Base-by-base conservation (phyloP, 2,113 vertebrate species). In the Lutjanus erythropterus region DNA sequence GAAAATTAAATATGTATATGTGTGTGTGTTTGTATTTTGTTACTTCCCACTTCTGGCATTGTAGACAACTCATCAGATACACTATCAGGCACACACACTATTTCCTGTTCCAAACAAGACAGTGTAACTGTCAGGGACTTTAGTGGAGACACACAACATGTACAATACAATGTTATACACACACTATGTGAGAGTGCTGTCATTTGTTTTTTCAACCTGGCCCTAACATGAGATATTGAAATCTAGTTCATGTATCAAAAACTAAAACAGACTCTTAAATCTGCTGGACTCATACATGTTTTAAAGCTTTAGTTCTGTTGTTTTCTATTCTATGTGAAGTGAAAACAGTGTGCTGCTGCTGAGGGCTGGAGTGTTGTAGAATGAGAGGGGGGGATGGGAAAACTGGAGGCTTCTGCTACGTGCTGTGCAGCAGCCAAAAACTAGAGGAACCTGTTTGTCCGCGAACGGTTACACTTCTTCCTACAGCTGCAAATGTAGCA, bases 371-470 rank as follows among this genome's bases (percentile, higher is more conserved):
- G 56, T 41, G 41, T 12, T 59, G 37, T 27, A 70, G 25, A 66
- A 19, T 5, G 47, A 55, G 78, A 23, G 33, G 79, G 83, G 83
- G 87, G 80, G 80, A 35, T 77, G 84, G 80, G 71, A 21, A 42
- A 77, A 56, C 69, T 61, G 69, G 29, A 78, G 31, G 60, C 44
- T 77, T 60, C 31, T 56, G 56, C 73, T 82, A 59, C 2, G 9
- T 59, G 52, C 47, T 64, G 41, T 70, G 41, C 5, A 10, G 59
- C 37, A 68, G 71, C 67, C 59, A 68, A 86, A 88, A 84, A 88
- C 23, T 75, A 71, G 82, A 79, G 21, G 59, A 87, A 90, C 72
- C 78, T 61, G 78, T 88, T 84, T 53, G 41, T 75, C 53, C 53
- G 29, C 42, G 49, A 76, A 39, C 3, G 7, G 16, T 61, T 19